Evolutionary conservation across 2,113 vertebrate species (phyloP).

Genomic region (Lepus americanus): DNA sequence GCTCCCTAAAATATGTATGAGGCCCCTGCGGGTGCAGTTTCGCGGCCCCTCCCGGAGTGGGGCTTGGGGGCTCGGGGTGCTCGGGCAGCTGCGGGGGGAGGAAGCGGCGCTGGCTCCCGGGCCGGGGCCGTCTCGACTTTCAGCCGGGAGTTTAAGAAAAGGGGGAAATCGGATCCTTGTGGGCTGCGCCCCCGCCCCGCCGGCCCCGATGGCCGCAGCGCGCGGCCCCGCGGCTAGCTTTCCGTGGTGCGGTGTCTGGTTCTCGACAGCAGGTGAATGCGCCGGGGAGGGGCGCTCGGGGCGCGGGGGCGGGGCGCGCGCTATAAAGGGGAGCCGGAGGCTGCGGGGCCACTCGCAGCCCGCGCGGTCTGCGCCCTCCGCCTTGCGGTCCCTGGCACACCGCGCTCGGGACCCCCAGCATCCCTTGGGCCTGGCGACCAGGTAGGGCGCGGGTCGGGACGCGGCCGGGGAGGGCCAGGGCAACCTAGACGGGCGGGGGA

Average conservation of each 20-base stretch:
- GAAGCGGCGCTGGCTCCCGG: conserved; percentile 23
- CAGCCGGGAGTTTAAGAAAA: conserved; percentile 80
- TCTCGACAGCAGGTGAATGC: conserved; percentile 94
- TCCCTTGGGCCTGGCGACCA: conserved; percentile 43
- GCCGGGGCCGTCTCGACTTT: conserved; percentile 74
- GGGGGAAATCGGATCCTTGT: conserved; percentile 77
- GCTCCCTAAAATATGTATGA: conserved; percentile 92
- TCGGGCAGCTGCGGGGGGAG: not conserved
- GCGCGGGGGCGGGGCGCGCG: conserved; percentile 76
- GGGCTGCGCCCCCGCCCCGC: conserved; percentile 62
- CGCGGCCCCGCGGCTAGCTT: conserved; percentile 69
- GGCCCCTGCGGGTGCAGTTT: conserved; percentile 87
- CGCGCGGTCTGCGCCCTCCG: not conserved
- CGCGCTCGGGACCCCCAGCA: not conserved
- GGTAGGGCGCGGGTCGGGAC: conserved; percentile 65
- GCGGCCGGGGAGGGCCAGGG: not conserved
- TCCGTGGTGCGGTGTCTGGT: conserved; percentile 89
- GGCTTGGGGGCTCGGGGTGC: conserved; percentile 60
- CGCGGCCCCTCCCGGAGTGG: conserved; percentile 86
- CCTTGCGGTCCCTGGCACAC: not conserved
- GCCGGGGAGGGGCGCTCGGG: conserved; percentile 69
- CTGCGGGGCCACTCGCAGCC: conserved; percentile 62
- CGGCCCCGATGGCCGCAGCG: conserved; percentile 59
- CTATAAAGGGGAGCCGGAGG: conserved; percentile 72
- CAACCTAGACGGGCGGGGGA: not conserved